Conservation (phyloP, 2,888 invertebrate genomes). For the Crematogaster levior region DNA sequence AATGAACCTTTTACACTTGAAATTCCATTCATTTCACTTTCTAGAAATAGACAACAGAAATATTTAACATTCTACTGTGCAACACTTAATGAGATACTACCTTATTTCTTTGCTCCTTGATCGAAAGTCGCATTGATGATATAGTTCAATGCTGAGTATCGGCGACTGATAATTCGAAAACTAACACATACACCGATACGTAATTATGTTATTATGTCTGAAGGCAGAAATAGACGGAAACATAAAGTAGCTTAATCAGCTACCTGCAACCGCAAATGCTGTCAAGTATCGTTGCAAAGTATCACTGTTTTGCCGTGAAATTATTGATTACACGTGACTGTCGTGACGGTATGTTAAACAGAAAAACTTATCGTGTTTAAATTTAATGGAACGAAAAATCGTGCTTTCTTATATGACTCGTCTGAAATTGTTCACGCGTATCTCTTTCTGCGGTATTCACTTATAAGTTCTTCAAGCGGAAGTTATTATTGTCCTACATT, state of each 20-base stretch:
- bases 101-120: slow-evolving; percentile 31
- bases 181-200: neutral
- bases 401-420: neutral
- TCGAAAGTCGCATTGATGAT: slow-evolving; percentile 8
- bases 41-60: slow-evolving; percentile 23
- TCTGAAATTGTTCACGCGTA: neutral
- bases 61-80: neutral
- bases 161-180: neutral
- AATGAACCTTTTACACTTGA: slow-evolving; percentile 6
- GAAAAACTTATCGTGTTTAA: neutral
- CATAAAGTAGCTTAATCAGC: slow-evolving; percentile 3
- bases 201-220: neutral
- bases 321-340: slow-evolving; percentile 8
- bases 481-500: neutral
- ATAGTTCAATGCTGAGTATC: neutral
- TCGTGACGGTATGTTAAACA: slow-evolving; percentile 4
- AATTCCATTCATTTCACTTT: slow-evolving; percentile 28
- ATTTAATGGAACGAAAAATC: slow-evolving; percentile 19
- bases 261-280: neutral
- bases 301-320: slow-evolving; percentile 2
- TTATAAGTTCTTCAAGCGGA: neutral
- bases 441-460: neutral
- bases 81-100: slow-evolving; percentile 21
- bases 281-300: slow-evolving; percentile 17
- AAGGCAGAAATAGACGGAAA: neutral